Percentiles rank a stretch among this genome's conserved stretches.
These are phyloP conservation scores for Zosterops japonicus DNA, from an alignment of 2,113 vertebrate species.

Conservation along the genomic window DNA sequence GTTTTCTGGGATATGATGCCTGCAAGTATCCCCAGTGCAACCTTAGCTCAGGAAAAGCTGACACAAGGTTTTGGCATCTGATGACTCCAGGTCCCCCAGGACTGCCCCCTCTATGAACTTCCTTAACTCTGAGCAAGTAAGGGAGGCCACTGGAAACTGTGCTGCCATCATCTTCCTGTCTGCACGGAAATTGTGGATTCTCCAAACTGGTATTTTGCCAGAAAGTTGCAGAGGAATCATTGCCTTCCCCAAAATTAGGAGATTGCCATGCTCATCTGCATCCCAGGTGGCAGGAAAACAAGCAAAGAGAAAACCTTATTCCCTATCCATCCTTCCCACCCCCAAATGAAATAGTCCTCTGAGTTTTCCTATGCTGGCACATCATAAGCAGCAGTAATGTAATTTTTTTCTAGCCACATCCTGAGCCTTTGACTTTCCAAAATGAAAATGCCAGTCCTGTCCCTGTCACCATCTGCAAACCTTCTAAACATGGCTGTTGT, in stretches of 20 bases:
- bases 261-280: not conserved
- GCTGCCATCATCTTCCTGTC: not conserved
- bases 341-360: not conserved
- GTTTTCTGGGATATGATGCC: not conserved
- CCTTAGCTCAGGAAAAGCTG: not conserved
- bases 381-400: not conserved
- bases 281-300: not conserved
- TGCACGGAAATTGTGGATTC: not conserved
- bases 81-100: fast-evolving
- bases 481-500: not conserved
- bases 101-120: not conserved
- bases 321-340: not conserved
- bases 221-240: not conserved
- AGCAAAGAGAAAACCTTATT: not conserved
- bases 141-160: not conserved
- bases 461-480: not conserved
- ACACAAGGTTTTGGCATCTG: not conserved
- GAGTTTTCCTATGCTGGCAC: not conserved
- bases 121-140: not conserved
- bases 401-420: not conserved
- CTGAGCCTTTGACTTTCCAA: not conserved
- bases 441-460: fast-evolving
- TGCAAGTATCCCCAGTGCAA: not conserved
- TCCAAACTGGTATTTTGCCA: not conserved
- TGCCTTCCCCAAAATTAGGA: not conserved